Evolutionary conservation across 1,140 invertebrate species (phyloP).

Genomic region (Drosophila pachea): DNA sequence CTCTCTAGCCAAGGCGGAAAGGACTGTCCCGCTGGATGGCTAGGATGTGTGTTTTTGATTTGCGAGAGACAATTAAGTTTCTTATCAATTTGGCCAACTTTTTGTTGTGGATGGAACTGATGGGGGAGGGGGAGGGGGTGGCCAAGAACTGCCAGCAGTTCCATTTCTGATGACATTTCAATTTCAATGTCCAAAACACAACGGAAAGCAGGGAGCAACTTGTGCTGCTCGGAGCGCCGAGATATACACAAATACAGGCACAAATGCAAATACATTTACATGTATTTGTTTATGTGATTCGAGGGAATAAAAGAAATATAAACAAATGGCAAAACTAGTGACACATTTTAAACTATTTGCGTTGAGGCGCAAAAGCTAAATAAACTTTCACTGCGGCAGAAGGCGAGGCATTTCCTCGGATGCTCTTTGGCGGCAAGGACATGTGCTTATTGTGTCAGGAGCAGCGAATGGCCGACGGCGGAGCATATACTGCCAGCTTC

Average conservation of each 20-base stretch:
- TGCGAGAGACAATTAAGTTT: background rate
- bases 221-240: background rate
- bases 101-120: conserved; percentile 31
- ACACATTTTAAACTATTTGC: conserved; percentile 58
- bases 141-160: background rate
- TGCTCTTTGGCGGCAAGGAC: conserved; percentile 17
- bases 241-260: background rate
- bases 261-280: conserved; percentile 2
- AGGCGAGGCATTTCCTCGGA: too few relatives aligned
- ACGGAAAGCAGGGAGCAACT: conserved; percentile 9
- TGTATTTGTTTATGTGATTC: conserved; percentile 36
- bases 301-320: conserved; percentile 18
- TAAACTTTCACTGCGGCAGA: conserved; percentile 51
- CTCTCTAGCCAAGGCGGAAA: too few relatives aligned
- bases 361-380: conserved; percentile 38
- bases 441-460: conserved; percentile 25
- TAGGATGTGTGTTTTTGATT: background rate
- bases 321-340: conserved; percentile 42
- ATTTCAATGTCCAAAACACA: conserved; percentile 39
- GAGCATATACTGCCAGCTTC: background rate
- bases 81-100: background rate
- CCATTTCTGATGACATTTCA: conserved; percentile 39
- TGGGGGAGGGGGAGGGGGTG: background rate
- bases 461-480: conserved; percentile 50
- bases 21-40: too few relatives aligned